Evolutionary conservation across 2,113 vertebrate genomes (phyloP), one percentile per base, ranked within the genome.

Genomic region (Mesoclemmys tuberculata): DNA sequence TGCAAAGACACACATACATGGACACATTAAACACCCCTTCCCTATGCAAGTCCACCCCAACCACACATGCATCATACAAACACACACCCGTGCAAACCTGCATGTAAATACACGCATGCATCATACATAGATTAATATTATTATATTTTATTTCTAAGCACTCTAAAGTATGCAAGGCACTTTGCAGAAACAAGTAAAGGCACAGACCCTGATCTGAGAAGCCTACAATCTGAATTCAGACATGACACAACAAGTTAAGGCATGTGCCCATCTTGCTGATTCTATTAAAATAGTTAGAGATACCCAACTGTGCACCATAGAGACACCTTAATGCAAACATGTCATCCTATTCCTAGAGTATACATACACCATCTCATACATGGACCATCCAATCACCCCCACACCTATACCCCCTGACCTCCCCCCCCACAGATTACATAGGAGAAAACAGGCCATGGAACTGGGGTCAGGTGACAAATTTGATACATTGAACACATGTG

Each of bases 251-350:
- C 80, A 90, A 18, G 78, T 64, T 6, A 41, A 81, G 71, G 61
- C 64, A 38, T 13, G n/a, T 35, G 14, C 14, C 52, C 29, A 35
- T 27, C 80, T 80, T 3, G 68, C 80, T 27, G 29, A 55, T 48
- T 87, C 56, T 10, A 1, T 24, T 54, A 83, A 56, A 81, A 54
- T 85, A 84, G 52, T 44, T 48, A 91, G 83, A 78, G 83, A 18
- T 38, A 79, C 18, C 13, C 22, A 24, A 44, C 52, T 24, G 35
- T 80, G 51, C 81, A 49, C 51, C 2, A 9, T 80, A 81, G 56
- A 85, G 49, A 48, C 27, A 41, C 0, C 0, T 48, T 80, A 90
- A 87, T 0, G 0, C 49, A 5, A 75, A 35, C 49, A 16, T 51
- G 19, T 22, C 71, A 31, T 88, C 49, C 38, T 84, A 78, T 84